Evolutionary conservation across 2,888 invertebrate species (phyloP).

Genomic region (Opisthograptis luteolata): DNA sequence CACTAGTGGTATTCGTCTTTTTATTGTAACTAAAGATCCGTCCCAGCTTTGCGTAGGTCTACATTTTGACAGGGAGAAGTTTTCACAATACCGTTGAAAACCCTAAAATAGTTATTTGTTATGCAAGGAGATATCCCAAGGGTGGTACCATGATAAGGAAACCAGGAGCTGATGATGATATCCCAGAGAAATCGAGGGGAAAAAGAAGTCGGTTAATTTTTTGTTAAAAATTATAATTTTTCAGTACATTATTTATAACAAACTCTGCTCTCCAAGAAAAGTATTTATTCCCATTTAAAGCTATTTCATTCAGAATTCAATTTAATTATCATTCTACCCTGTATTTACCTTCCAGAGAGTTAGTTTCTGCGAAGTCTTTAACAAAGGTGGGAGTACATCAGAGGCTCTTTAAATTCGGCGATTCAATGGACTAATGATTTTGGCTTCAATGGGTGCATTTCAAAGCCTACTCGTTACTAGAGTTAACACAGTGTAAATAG

Average conservation of each 20-base stretch:
- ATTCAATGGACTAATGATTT: slow-evolving; percentile 77
- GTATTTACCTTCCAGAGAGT: slow-evolving; percentile 12
- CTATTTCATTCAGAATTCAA: slow-evolving; percentile 36
- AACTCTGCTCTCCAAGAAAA: slow-evolving; percentile 1
- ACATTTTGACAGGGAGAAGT: no score
- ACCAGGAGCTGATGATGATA: no score
- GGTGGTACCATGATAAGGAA: no score
- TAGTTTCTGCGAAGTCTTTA: slow-evolving; percentile 3
- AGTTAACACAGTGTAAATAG: slow-evolving; percentile 31
- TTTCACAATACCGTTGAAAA: no score
- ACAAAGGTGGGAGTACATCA: slow-evolving; percentile 15
- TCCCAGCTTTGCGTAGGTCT: no score
- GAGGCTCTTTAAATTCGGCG: slow-evolving; percentile 64
- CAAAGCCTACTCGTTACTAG: slow-evolving; percentile 60
- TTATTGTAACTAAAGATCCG: no score
- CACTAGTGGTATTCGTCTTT: no score
- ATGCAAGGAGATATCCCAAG: no score
- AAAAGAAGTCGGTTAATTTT: no score
- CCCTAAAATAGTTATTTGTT: no score
- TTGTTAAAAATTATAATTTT: no score
- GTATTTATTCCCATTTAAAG: slow-evolving; percentile 20
- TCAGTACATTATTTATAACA: neutral
- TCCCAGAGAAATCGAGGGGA: no score
- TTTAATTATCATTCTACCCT: slow-evolving; percentile 34
- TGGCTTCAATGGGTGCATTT: slow-evolving; percentile 64